These are phyloP conservation scores for Cryptophagus acutangulus DNA, from an alignment of 2,888 invertebrate genomes.

Conservation along the genomic window DNA sequence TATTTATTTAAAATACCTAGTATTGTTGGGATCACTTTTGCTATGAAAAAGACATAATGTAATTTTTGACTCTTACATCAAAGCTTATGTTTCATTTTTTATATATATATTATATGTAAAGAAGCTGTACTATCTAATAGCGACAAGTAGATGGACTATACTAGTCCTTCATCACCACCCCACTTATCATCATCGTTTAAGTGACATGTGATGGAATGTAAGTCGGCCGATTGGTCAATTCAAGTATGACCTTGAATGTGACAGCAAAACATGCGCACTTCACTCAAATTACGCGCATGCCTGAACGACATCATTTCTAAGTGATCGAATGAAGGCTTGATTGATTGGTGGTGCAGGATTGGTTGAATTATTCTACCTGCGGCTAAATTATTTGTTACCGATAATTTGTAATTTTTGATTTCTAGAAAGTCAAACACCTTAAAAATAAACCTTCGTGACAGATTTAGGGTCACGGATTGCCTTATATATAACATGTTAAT, in stretches of 20 bases:
- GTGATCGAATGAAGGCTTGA: too few relatives aligned
- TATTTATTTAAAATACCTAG: conserved; percentile 41
- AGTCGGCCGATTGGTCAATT: too few relatives aligned
- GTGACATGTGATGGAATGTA: too few relatives aligned
- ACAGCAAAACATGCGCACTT: too few relatives aligned
- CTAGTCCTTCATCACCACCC: not conserved
- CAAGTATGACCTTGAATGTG: too few relatives aligned
- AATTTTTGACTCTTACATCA: conserved; percentile 30
- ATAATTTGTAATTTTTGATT: conserved; percentile 11
- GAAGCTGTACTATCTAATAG: conserved; percentile 17
- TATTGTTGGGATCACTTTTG: conserved; percentile 45
- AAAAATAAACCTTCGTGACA: conserved; percentile 38
- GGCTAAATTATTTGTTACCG: conserved; percentile 6
- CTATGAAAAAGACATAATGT: conserved; percentile 34
- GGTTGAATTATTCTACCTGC: too few relatives aligned
- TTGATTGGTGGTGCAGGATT: too few relatives aligned
- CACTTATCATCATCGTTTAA: too few relatives aligned
- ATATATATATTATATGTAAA: conserved; percentile 30
- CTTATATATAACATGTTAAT: conserved; percentile 38
- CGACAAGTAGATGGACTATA: not conserved
- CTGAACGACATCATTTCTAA: too few relatives aligned
- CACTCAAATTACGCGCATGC: too few relatives aligned
- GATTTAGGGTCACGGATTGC: conserved; percentile 44
- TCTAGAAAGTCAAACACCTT: conserved; percentile 13
- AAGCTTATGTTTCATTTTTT: conserved; percentile 33